phyloP scores from a whole-genome alignment of 64 coral and sea anemone genomes.

The Acropora yongei region DNA sequence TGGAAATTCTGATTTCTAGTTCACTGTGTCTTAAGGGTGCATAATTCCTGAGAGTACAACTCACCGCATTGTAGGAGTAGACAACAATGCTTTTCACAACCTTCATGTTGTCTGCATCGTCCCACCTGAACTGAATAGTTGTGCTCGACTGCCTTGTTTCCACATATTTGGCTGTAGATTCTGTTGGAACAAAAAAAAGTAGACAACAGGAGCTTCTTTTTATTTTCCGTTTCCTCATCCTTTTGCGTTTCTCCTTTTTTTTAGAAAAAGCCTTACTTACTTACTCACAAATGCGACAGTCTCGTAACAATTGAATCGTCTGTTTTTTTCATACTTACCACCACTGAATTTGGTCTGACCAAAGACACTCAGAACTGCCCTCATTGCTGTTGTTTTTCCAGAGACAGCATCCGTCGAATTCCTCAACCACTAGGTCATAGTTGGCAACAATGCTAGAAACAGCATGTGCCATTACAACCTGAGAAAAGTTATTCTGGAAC shows the following conservation, averaged over 20 bases:
- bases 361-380: conserved; percentile 20
- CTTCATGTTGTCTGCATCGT: background rate
- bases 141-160: background rate
- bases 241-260: background rate
- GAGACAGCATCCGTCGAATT: conserved; percentile 51
- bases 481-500: conserved; percentile 16
- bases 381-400: conserved; percentile 56
- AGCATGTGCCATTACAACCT: conserved; percentile 45
- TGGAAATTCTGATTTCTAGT: background rate
- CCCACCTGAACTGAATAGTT: background rate
- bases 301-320: too few relatives aligned
- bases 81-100: background rate
- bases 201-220: too few relatives aligned
- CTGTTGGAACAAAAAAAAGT: too few relatives aligned
- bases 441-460: conserved; percentile 39
- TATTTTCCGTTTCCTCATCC: too few relatives aligned
- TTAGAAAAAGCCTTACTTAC: background rate
- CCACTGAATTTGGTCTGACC: conserved; percentile 17
- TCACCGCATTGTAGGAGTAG: background rate
- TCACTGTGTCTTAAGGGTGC: background rate
- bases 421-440: conserved; percentile 10
- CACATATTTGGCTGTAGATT: background rate
- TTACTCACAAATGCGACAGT: too few relatives aligned
- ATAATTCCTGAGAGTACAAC: background rate
- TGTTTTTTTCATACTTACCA: background rate